phyloP scores from a whole-genome alignment of 2,888 invertebrate species.

The Cactoblastis cactorum region DNA sequence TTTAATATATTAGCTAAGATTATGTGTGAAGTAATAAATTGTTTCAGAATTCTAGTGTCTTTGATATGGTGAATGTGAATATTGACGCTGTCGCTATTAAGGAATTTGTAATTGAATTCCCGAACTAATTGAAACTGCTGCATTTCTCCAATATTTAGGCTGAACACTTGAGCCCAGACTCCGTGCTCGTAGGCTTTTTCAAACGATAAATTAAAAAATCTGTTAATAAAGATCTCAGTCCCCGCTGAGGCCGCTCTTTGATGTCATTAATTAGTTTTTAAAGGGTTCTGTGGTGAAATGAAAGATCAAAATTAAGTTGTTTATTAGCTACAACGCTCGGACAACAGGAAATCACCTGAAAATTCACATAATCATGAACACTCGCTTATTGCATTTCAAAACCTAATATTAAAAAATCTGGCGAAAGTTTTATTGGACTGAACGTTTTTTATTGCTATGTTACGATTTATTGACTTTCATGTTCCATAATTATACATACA shows the following conservation, averaged over 20 bases:
- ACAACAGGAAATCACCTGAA: background rate
- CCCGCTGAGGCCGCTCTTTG: constrained; percentile 46
- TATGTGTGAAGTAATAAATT: constrained; percentile 20
- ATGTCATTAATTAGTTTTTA: constrained; percentile 59
- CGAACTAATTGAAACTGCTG: constrained; percentile 18
- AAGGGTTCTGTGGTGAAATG: constrained; percentile 9
- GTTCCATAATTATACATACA: too few species aligned
- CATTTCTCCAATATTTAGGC: constrained; percentile 17
- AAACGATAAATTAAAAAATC: constrained; percentile 37
- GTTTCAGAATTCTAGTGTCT: constrained; percentile 37
- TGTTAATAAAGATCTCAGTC: constrained; percentile 48
- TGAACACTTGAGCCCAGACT: constrained; percentile 23
- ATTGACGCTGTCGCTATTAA: constrained; percentile 24
- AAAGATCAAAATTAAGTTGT: background rate
- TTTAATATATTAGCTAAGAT: background rate
- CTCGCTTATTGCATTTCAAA: too few species aligned
- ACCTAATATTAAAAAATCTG: too few species aligned
- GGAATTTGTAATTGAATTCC: constrained; percentile 46
- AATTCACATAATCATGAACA: too few species aligned
- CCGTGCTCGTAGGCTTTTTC: constrained; percentile 12
- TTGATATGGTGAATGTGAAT: constrained; percentile 33
- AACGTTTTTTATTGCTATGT: too few species aligned
- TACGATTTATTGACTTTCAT: too few species aligned
- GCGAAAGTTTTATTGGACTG: too few species aligned
- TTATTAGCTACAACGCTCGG: background rate